Evolutionary conservation across 2,113 vertebrate species (phyloP), one percentile per base, ranked within the genome.

Genomic region (Murina feae): DNA sequence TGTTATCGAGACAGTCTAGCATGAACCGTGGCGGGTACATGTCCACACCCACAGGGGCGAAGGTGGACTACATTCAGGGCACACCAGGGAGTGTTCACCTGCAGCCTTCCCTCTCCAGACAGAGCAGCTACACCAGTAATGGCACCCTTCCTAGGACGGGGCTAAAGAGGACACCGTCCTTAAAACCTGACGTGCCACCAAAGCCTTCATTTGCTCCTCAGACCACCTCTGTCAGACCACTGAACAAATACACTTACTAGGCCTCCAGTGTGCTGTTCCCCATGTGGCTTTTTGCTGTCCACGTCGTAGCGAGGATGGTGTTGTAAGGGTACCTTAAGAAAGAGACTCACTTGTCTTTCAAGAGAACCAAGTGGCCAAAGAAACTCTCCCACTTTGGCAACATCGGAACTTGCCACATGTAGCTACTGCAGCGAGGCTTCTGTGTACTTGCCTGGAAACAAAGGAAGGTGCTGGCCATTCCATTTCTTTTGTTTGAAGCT

Each of bases 171-270:
- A 99, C 99, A 97, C 98, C 99, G 83, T 99, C 99, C 88, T 97
- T 99, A 99, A 99, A 99, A 98, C 99, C 99, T 0, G 99, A 99
- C 0, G 99, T 99, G 98, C 99, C 99, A 96, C 99, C 99, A 96
- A 99, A 99, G 98, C 99, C 99, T 94, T 99, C 99, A 9, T 99
- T 99, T 71, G 98, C 98, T 94, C 99, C 99, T 97, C 99, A 99
- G 94, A 99, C 99, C 75, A 98, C 99, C 14, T 98, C 99, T 89
- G 99, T 99, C 98, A 99, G 99, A 98, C 98, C 99, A 93, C 98
- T 99, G 96, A 99, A 99, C 98, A 99, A 99, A 98, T 99, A 99
- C 98, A 99, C 99, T 96, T 99, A 99, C 98, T 99, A 98, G 95
- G 97, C 98, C 97, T 85, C 83, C 79, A 94, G 96, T 97, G 97